Evolutionary conservation across 2,888 invertebrate genomes (phyloP), one percentile per base, ranked within the genome.

Genomic region (Eupithecia exiguata): DNA sequence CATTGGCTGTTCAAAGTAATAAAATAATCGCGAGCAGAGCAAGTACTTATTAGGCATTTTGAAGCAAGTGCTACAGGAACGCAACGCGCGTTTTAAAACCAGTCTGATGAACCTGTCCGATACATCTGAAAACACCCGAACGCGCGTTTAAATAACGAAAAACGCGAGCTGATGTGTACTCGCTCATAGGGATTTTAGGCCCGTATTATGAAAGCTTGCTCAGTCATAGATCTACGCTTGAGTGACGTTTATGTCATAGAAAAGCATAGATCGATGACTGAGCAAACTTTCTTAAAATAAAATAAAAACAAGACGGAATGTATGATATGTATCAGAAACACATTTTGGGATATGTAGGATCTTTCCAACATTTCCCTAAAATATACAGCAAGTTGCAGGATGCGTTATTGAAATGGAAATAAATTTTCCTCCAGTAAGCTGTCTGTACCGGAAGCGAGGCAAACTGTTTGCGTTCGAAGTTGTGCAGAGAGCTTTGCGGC

Each of bases 361-460:
- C n/a, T 65, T 46, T 70, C 66, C 76, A 72, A 72, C 70, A 77
- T 73, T 74, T 71, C 71, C 68, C 70, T 68, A 74, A 68, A 74
- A 71, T 70, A 69, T 74, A 69, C 77, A 78, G 73, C 40, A 67
- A 70, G 69, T 75, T 82, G 82, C 79, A 81, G 83, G 84, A 84
- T 84, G 86, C 86, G 84, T 79, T 78, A 79, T 88, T 84, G 87
- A 86, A 89, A 89, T 87, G 84, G 87, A 89, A 88, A 91, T 91
- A 87, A 85, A 86, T 86, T 87, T 87, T 81, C 80, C 84, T 85
- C 86, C 85, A 86, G 84, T 85, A 85, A 88, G 87, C 85, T 86
- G 80, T 86, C 86, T 84, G 84, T 84, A 84, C 82, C 77, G 68
- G 81, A 40, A 14, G 38, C 71, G 16, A 21, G 36, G 77, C 43